These are phyloP conservation scores for Oryzias dopingdopingensis DNA, from an alignment of 2,797 vertebrate species.

Conservation along the genomic window DNA sequence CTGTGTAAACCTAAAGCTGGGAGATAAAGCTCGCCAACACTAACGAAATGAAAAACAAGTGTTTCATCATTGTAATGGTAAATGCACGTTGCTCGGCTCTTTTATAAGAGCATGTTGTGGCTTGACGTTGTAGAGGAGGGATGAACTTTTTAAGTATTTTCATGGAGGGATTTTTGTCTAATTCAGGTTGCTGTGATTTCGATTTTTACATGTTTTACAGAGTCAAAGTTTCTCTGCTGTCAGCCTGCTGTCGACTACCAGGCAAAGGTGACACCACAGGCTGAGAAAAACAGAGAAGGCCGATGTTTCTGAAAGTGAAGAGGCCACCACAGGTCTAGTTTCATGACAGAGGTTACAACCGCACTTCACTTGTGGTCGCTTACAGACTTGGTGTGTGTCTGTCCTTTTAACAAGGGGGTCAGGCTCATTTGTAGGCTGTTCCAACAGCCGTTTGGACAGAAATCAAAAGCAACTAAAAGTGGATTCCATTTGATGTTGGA, in stretches of 20 bases:
- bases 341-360: slow-evolving; percentile 50
- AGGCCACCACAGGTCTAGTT: slow-evolving; percentile 31
- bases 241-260: neutral
- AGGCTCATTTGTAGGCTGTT: slow-evolving; percentile 73
- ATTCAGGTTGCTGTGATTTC: neutral
- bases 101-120: slow-evolving; percentile 3
- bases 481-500: slow-evolving; percentile 54
- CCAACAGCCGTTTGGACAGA: slow-evolving; percentile 60
- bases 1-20: slow-evolving; percentile 44
- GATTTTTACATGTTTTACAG: slow-evolving; percentile 15
- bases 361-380: slow-evolving; percentile 23
- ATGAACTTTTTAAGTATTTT: neutral
- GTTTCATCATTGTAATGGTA: slow-evolving; percentile 8
- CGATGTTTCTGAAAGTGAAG: slow-evolving; percentile 23
- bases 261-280: slow-evolving; percentile 34
- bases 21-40: slow-evolving; percentile 22
- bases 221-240: neutral
- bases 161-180: neutral
- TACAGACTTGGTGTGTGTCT: slow-evolving; percentile 7
- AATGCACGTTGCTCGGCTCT: neutral
- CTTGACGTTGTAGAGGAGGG: neutral
- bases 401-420: slow-evolving; percentile 60
- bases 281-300: slow-evolving; percentile 35
- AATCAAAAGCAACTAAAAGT: slow-evolving; percentile 58
- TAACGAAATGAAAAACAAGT: slow-evolving; percentile 20